phyloP scores from a whole-genome alignment of 2,888 invertebrate species.

The Mellilla xanthometata region DNA sequence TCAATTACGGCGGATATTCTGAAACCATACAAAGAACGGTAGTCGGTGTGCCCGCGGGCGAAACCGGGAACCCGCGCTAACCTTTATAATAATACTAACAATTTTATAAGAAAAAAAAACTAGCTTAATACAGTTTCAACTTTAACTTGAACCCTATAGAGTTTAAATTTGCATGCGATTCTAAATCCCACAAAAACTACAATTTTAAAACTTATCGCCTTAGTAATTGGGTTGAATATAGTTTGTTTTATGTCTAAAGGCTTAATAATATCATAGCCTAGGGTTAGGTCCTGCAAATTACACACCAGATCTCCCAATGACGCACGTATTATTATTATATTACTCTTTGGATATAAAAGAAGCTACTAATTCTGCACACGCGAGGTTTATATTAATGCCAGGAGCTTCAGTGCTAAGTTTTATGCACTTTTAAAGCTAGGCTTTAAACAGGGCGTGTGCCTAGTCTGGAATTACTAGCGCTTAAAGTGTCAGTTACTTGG shows the following conservation, averaged over 20 bases:
- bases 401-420: slow-evolving; percentile 1
- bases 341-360: slow-evolving; percentile 6
- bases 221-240: slow-evolving; percentile 2
- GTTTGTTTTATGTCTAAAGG: neutral
- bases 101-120: neutral
- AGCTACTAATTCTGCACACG: slow-evolving; percentile 6
- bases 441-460: too few species aligned
- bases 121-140: too few species aligned
- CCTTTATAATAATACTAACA: neutral
- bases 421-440: too few species aligned
- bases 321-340: slow-evolving; percentile 22
- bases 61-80: slow-evolving; percentile 9
- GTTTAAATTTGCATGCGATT: slow-evolving; percentile 1
- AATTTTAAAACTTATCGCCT: neutral
- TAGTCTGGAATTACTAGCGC: too few species aligned
- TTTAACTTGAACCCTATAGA: slow-evolving; percentile 6
- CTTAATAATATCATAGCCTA: slow-evolving; percentile 23
- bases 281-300: slow-evolving; percentile 43
- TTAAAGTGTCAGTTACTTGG: too few species aligned
- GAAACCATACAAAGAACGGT: slow-evolving; percentile 25
- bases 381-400: slow-evolving; percentile 14
- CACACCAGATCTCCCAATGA: slow-evolving; percentile 31
- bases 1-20: slow-evolving; percentile 27
- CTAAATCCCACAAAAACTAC: too few species aligned
- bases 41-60: slow-evolving; percentile 27